Conservation (phyloP, 2,888 invertebrate species). For the Lasius platythorax region DNA sequence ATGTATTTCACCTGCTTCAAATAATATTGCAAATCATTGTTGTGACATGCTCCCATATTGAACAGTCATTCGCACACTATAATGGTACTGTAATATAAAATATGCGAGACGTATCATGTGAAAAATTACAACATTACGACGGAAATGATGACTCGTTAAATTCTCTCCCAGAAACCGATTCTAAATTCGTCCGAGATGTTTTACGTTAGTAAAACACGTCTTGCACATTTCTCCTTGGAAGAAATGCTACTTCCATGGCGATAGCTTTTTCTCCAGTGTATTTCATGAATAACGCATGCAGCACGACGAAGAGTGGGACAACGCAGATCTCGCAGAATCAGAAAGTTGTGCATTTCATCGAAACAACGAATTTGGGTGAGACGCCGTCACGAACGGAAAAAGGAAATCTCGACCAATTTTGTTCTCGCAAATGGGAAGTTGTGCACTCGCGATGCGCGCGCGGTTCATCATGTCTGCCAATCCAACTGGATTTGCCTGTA, state of each 20-base stretch:
- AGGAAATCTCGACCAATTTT: constrained; percentile 58
- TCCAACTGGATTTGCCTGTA: constrained; percentile 38
- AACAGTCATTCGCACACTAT: constrained; percentile 8
- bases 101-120: too few relatives aligned
- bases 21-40: constrained; percentile 44
- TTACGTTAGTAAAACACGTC: not conserved
- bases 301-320: not conserved
- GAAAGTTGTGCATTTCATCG: constrained; percentile 37
- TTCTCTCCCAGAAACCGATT: not conserved
- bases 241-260: not conserved
- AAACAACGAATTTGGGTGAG: constrained; percentile 16
- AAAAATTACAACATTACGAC: constrained; percentile 8
- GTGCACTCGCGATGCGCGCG: constrained; percentile 13
- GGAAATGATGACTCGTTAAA: constrained; percentile 8
- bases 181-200: constrained; percentile 2
- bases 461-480: constrained; percentile 53
- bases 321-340: not conserved
- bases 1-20: constrained; percentile 28
- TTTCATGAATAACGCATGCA: constrained; percentile 37
- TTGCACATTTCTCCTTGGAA: not conserved
- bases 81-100: constrained; percentile 4
- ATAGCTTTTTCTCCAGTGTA: not conserved
- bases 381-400: constrained; percentile 35
- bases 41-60: constrained; percentile 31
- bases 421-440: constrained; percentile 32